Conservation (phyloP, 2,797 vertebrate species). For the Ispidina picta region DNA sequence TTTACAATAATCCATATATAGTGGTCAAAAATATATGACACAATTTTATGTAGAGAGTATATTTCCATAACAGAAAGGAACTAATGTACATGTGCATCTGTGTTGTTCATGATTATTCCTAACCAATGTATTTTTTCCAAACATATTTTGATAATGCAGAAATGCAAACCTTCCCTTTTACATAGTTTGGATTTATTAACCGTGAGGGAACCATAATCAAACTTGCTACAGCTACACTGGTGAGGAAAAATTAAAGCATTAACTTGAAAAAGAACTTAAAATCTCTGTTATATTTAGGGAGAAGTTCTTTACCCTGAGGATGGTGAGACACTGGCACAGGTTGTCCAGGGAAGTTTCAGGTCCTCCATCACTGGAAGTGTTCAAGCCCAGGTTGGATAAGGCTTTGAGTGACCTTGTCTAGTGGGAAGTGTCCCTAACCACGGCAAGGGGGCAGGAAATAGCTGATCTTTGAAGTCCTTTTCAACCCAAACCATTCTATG, state of each 20-base stretch:
- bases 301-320: no score
- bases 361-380: no score
- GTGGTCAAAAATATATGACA: background rate
- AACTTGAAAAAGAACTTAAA: background rate
- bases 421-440: no score
- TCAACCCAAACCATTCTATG: no score
- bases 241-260: background rate
- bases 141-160: background rate
- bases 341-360: no score
- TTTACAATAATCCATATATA: background rate
- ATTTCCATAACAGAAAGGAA: background rate
- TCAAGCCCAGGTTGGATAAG: no score
- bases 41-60: background rate
- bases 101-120: background rate
- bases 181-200: background rate
- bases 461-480: no score
- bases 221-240: background rate
- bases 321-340: no score
- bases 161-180: background rate
- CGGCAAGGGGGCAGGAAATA: no score
- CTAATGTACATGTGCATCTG: background rate
- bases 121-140: background rate
- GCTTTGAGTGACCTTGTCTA: no score
- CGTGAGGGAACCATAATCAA: background rate
- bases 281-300: background rate